Conservation (phyloP, 2,797 vertebrate genomes). For the Xenentodon cancila region DNA sequence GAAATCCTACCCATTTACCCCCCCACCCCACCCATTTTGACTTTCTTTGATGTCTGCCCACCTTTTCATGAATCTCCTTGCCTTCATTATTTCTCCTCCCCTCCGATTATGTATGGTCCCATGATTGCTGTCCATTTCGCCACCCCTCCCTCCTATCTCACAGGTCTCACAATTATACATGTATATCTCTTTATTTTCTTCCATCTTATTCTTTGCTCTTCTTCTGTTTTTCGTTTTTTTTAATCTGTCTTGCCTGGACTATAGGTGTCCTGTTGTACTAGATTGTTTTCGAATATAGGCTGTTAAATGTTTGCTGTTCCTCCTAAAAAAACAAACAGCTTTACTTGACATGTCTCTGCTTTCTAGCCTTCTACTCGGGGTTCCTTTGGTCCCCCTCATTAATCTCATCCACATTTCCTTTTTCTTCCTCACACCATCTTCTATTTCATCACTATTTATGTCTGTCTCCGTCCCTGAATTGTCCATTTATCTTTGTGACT, state of each 20-base stretch:
- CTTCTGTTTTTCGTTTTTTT: constrained; percentile 26
- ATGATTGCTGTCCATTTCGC: constrained; percentile 36
- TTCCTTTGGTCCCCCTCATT: not conserved
- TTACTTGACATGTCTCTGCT: constrained; percentile 9
- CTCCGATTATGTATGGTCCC: not conserved
- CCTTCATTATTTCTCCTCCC: not conserved
- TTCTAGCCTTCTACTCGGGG: constrained; percentile 7
- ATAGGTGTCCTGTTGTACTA: constrained; percentile 21
- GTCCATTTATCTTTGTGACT: constrained; percentile 21
- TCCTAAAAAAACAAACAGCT: constrained; percentile 1
- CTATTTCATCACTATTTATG: constrained; percentile 3
- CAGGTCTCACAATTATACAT: constrained; percentile 25
- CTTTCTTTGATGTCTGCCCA: constrained; percentile 6
- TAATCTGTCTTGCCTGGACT: constrained; percentile 33
- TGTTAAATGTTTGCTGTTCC: not conserved
- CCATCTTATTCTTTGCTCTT: not conserved
- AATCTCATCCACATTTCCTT: not conserved
- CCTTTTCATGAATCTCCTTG: constrained; percentile 12
- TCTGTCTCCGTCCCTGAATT: not conserved
- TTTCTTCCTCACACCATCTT: not conserved
- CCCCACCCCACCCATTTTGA: not conserved
- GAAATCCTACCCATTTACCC: constrained; percentile 12
- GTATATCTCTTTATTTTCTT: constrained; percentile 28
- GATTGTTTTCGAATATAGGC: constrained; percentile 32
- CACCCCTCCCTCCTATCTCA: constrained; percentile 16